Evolutionary conservation across 2,797 vertebrate species (phyloP).

Genomic region (Sebastolobus alascanus): DNA sequence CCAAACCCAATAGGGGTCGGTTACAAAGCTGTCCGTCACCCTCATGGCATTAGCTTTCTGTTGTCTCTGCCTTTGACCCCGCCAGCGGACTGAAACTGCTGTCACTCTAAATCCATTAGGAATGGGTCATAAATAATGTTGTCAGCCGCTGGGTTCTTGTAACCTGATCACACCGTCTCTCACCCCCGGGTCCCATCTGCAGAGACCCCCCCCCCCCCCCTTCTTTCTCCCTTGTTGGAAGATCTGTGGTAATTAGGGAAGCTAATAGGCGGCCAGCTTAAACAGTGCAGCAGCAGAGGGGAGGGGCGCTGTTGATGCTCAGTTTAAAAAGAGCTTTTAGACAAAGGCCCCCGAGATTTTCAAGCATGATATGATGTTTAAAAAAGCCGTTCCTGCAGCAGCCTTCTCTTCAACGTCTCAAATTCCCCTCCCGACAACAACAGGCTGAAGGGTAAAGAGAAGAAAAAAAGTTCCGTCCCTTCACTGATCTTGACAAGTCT

Average conservation of each 20-base stretch:
- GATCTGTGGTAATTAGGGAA: slow-evolving; percentile 58
- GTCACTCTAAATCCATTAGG: slow-evolving; percentile 74
- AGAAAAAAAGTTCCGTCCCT: slow-evolving; percentile 23
- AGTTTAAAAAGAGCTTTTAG: slow-evolving; percentile 48
- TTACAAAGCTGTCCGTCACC: slow-evolving; percentile 62
- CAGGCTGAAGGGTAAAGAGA: slow-evolving; percentile 30
- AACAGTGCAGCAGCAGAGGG: slow-evolving; percentile 26
- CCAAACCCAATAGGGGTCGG: slow-evolving; percentile 1
- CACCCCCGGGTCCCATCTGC: slow-evolving; percentile 30
- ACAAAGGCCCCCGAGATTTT: slow-evolving; percentile 46
- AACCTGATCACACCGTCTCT: slow-evolving; percentile 64
- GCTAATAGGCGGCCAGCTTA: slow-evolving; percentile 54
- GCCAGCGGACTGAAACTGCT: slow-evolving; percentile 55
- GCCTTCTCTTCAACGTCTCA: slow-evolving; percentile 29
- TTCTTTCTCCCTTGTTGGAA: slow-evolving; percentile 16
- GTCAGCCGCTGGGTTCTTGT: slow-evolving; percentile 66
- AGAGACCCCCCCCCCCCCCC: neutral
- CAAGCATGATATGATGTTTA: slow-evolving; percentile 44
- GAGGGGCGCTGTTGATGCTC: slow-evolving; percentile 46
- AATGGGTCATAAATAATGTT: slow-evolving; percentile 74
- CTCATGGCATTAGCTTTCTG: slow-evolving; percentile 26
- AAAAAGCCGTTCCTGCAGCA: slow-evolving; percentile 17
- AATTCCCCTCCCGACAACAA: slow-evolving; percentile 47
- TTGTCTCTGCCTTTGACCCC: slow-evolving; percentile 63
- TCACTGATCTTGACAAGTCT: slow-evolving; percentile 62